Base-by-base conservation (phyloP, 1,140 invertebrate species). In the Drosophila tropicalis region DNA sequence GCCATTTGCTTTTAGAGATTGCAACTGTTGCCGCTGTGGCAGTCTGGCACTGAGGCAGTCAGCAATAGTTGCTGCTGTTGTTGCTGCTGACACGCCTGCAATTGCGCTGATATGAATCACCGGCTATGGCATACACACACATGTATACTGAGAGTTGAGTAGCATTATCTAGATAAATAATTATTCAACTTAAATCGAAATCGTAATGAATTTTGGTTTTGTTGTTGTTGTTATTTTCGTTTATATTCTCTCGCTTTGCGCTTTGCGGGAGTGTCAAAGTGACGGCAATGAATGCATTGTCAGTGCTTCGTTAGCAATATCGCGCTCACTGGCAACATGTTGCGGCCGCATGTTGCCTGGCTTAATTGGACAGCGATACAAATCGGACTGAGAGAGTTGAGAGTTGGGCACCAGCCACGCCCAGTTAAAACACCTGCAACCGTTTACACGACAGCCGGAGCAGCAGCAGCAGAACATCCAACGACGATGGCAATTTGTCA, bases 141-240 rank as follows among this genome's bases (percentile, higher is more conserved):
- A 34, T 4, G 15, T 12, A 65, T 17, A 75, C 41, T 47, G 66
- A 60, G 72, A 19, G 19, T 32, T 67, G 79, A 82, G 79, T 70
- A 70, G 83, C 84, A 87, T 87, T 87, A 87, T 87, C 84, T 87
- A 87, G 84, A 87, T 87, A 87, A 87, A 87, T 87, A 87, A 87
- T 87, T 87, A 87, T 87, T 87, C 84, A 87, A 89, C 84, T 87
- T 87, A 89, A 89, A 87, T 87, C 84, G 84, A 89, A 87, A 87
- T 87, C 84, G 84, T 89, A 87, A 89, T 89, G 84, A 89, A 87
- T 89, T 89, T 51, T 86, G 87, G 86, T 66, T 66, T 60, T 57
- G 51, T 67, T 63, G n/a, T 9, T 56, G 41, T 29, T 60, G 17
- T n/a, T 44, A 29, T 44, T 34, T 36, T 32, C 54, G 47, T 32